Evolutionary conservation across 2,888 invertebrate species (phyloP), one percentile per base, ranked within the genome.

Genomic region (Lydus trimaculatus): DNA sequence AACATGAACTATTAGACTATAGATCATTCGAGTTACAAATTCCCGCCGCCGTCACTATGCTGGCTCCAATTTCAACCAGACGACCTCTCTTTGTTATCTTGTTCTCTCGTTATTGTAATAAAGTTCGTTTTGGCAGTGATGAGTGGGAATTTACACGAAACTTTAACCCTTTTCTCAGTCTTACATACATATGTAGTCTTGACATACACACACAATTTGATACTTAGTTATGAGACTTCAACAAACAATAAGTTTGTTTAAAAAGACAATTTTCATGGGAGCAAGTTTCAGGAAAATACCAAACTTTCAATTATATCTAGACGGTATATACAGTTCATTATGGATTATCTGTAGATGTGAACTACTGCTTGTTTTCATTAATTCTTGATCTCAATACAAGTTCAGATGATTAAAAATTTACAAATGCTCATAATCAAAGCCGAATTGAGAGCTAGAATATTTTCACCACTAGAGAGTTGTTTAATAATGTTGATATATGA

Each of bases 1-100:
- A 74, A 73, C 80, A 79, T 79, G 79, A 81, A 76, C 79, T 78
- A 79, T 80, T 79, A 77, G 78, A 72, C 76, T 72, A 78, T 80
- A 79, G 75, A 80, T 81, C 81, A 81, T 79, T 79, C 79, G 70
- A 66, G 69, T 43, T 75, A 75, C 76, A 77, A 76, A 76, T 73
- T 76, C 72, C 68, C 73, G 71, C 74, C 70, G 67, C 70, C 66
- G 63, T 62, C 67, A 66, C 71, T 62, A 66, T 64, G 61, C 59
- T 39, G 43, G 36, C 48, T 15, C 43, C 43, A 43, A 62, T 43
- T 36, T 13, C 15, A 7, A n/a, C 43, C 43, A 43, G 5, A 31
- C 31, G 31, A 36, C 36, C 39, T 59, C 39, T 59, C 64, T 64
- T 64, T 43, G 43, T 65, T 65, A 65, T 65, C 65, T 65, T 65